A percentile compares a stretch with the other conserved stretches of the same genome.
These are phyloP conservation scores for Gandaritis pyraliata DNA, from an alignment of 2,888 invertebrate species.

Conservation along the genomic window DNA sequence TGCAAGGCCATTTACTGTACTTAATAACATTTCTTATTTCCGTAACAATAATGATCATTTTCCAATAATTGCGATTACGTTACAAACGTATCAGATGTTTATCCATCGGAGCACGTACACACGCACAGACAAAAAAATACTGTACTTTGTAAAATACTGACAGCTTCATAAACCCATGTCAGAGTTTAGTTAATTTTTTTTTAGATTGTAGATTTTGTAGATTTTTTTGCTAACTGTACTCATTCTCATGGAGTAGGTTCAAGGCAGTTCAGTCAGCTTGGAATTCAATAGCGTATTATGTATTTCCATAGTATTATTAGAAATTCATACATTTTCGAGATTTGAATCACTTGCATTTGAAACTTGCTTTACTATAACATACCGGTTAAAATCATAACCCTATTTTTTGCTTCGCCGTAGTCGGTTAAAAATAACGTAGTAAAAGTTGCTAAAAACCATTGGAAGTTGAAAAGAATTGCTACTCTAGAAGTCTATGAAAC, in stretches of 20 bases:
- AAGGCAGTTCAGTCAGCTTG: background rate
- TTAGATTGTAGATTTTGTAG: no score
- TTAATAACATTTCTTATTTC: slow-evolving; percentile 3
- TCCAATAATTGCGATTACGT: background rate
- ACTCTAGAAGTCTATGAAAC: no score
- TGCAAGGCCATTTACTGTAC: background rate
- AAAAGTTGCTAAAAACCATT: no score
- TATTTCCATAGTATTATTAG: no score
- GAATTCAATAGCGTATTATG: background rate
- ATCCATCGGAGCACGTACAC: slow-evolving; percentile 22
- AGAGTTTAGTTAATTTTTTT: background rate
- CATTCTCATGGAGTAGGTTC: background rate
- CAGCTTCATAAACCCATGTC: background rate
- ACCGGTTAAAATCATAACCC: no score
- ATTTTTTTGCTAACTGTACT: background rate
- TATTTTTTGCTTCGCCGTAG: no score
- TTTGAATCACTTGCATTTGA: no score
- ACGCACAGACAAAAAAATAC: slow-evolving; percentile 9
- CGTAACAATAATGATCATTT: slow-evolving; percentile 6
- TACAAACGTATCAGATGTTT: slow-evolving; percentile 19
- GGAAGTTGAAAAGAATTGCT: no score
- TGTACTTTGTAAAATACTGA: background rate
- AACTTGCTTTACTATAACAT: no score
- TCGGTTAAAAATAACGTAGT: no score
- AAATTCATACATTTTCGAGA: no score